phyloP scores from a whole-genome alignment of 2,113 vertebrate species.

The Jaculus jaculus region DNA sequence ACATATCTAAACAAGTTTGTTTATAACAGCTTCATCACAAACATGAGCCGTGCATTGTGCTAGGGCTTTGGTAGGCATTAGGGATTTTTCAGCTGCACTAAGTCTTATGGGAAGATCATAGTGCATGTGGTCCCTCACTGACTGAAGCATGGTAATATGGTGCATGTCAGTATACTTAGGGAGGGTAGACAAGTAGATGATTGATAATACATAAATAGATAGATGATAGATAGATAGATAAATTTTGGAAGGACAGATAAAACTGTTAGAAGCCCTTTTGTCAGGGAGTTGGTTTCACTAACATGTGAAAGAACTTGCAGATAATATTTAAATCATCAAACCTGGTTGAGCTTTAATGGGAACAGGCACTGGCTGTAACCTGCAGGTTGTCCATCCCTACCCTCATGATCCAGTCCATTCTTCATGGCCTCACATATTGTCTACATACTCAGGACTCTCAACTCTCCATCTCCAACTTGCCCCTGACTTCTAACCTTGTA shows the following conservation, averaged over 20 bases:
- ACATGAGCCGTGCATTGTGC: too few relatives aligned
- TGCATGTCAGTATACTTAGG: neutral
- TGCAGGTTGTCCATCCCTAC: neutral
- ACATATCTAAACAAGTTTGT: neutral
- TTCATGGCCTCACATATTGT: neutral
- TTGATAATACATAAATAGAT: neutral
- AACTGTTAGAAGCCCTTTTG: neutral
- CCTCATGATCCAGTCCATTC: neutral
- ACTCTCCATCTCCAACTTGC: neutral
- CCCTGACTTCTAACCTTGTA: too few relatives aligned
- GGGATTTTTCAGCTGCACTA: too few relatives aligned
- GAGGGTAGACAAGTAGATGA: neutral
- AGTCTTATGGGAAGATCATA: neutral
- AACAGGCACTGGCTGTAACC: neutral
- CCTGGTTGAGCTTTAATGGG: neutral
- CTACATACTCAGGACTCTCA: neutral
- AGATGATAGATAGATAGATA: too few relatives aligned
- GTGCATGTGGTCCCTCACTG: neutral
- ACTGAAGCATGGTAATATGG: neutral
- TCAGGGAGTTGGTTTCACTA: neutral
- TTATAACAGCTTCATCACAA: neutral
- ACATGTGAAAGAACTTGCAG: fast-evolving
- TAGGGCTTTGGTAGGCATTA: neutral
- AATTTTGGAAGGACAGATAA: neutral
- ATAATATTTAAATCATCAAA: neutral